Evolutionary conservation across 2,888 invertebrate species (phyloP).

Genomic region (Limnephilus rhombicus): DNA sequence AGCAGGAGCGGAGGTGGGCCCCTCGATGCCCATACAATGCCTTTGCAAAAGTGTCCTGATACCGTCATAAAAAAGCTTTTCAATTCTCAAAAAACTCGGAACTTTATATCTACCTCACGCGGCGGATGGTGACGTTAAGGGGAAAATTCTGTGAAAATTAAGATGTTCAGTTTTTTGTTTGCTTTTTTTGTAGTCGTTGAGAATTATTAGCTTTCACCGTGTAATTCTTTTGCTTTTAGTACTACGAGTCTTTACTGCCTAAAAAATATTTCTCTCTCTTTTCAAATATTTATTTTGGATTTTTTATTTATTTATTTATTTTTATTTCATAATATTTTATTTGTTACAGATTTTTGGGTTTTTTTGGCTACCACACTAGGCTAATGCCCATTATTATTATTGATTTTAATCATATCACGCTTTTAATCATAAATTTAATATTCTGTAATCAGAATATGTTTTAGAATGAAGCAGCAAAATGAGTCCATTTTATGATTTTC

Average conservation of each 20-base stretch:
- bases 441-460: no score
- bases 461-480: no score
- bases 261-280: no score
- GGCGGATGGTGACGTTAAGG: slow-evolving; percentile 19
- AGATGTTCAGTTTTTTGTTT: not conserved
- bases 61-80: slow-evolving; percentile 67
- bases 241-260: not conserved
- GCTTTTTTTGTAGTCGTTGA: not conserved
- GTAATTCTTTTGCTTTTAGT: not conserved
- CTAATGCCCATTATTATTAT: no score
- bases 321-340: no score
- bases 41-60: slow-evolving; percentile 67
- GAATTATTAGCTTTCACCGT: not conserved
- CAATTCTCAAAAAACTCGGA: slow-evolving; percentile 66
- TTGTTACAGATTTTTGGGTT: no score
- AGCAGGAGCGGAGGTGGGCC: slow-evolving; percentile 64
- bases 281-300: no score
- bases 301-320: no score
- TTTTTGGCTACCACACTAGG: no score
- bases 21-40: slow-evolving; percentile 66
- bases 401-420: no score
- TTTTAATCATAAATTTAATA: no score
- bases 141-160: slow-evolving; percentile 9
- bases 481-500: no score
- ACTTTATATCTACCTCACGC: slow-evolving; percentile 56